These are phyloP conservation scores for Chionomys nivalis DNA, from an alignment of 2,113 vertebrate species.

Conservation along the genomic window DNA sequence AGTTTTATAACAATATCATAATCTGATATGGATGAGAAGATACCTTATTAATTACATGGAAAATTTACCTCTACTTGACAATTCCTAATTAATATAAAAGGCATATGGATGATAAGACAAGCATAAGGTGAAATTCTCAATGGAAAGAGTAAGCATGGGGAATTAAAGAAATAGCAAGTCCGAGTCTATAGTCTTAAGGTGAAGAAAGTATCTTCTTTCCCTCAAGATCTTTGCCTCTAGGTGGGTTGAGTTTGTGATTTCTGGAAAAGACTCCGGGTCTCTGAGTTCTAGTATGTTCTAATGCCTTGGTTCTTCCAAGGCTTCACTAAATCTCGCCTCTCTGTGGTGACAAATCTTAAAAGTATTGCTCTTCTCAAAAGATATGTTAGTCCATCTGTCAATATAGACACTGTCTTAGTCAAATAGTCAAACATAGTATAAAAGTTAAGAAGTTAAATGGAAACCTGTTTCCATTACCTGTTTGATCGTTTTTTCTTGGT, in stretches of 20 bases:
- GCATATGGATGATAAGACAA: neutral
- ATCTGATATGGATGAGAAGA: neutral
- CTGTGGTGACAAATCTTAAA: neutral
- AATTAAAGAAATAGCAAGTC: neutral
- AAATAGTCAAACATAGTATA: neutral
- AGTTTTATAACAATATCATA: neutral
- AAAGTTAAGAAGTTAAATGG: neutral
- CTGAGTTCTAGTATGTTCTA: neutral
- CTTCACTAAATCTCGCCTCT: too few species aligned
- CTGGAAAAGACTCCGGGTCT: accelerated
- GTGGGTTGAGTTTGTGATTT: neutral
- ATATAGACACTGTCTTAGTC: neutral
- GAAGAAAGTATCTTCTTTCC: neutral
- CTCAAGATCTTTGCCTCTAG: neutral
- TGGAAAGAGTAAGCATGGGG: neutral
- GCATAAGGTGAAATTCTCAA: neutral
- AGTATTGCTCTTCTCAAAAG: neutral
- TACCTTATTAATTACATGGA: neutral
- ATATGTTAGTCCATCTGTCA: neutral
- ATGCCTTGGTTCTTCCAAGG: accelerated
- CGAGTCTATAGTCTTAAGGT: neutral
- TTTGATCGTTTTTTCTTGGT: too few species aligned
- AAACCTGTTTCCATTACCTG: too few species aligned
- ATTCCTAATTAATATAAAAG: neutral
- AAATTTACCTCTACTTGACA: neutral